phyloP scores from a whole-genome alignment of 2,888 invertebrate genomes.

The Pachliopta kotzebuea region DNA sequence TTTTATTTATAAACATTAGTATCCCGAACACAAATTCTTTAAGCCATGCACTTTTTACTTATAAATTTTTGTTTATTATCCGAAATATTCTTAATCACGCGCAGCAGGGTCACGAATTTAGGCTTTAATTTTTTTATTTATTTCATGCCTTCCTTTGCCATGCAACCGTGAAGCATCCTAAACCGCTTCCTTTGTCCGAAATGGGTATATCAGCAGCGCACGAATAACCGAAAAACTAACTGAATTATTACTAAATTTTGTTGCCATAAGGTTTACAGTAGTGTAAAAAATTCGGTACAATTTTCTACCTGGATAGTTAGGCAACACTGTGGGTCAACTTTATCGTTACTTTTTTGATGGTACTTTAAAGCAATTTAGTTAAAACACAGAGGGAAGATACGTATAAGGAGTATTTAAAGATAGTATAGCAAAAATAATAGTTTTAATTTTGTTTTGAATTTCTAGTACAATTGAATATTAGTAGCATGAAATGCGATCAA shows the following conservation, averaged over 20 bases:
- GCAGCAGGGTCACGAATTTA: constrained; percentile 30
- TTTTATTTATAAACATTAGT: too few species aligned
- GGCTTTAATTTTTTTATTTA: constrained; percentile 20
- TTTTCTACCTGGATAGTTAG: constrained; percentile 21
- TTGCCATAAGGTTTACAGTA: constrained; percentile 14
- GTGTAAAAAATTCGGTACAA: constrained; percentile 1
- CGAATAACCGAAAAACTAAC: constrained; percentile 22
- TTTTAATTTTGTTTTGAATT: too few species aligned
- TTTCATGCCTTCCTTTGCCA: constrained; percentile 23
- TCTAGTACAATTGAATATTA: too few species aligned
- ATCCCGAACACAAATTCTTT: too few species aligned
- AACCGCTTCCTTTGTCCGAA: constrained; percentile 28
- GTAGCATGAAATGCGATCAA: too few species aligned
- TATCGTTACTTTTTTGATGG: constrained; percentile 21
- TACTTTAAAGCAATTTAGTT: too few species aligned
- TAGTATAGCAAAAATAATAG: too few species aligned
- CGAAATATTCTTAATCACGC: constrained; percentile 12
- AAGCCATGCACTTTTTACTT: neutral
- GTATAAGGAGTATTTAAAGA: too few species aligned
- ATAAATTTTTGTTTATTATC: neutral
- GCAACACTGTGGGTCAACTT: constrained; percentile 11
- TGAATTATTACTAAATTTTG: constrained; percentile 11
- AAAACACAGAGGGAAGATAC: neutral
- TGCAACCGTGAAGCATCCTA: constrained; percentile 25
- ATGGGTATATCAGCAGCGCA: constrained; percentile 34